Percentiles rank a stretch among this genome's conserved stretches.
These are phyloP conservation scores for Platycheirus albimanus DNA, from an alignment of 2,888 invertebrate species.

Conservation along the genomic window DNA sequence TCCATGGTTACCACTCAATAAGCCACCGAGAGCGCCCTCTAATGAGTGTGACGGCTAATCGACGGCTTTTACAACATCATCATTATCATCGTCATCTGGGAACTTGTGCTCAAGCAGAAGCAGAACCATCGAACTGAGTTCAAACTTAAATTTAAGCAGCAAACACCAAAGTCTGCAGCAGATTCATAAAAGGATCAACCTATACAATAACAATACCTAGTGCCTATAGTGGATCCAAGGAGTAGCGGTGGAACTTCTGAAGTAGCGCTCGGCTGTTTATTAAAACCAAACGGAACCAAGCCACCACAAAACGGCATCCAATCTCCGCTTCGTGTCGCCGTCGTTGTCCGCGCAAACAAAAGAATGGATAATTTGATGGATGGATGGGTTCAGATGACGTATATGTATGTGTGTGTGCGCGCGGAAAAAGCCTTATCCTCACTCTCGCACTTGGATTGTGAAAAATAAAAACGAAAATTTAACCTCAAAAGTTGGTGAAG, in stretches of 20 bases:
- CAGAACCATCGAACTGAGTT: not conserved
- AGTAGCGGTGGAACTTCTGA: slow-evolving; percentile 69
- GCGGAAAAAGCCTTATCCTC: slow-evolving; percentile 30
- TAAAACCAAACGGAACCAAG: slow-evolving; percentile 57
- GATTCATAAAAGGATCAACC: slow-evolving; percentile 68
- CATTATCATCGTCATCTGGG: slow-evolving; percentile 21
- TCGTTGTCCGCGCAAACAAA: slow-evolving; percentile 70
- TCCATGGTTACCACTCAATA: slow-evolving; percentile 75
- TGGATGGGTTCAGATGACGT: slow-evolving; percentile 70
- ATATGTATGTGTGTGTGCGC: slow-evolving; percentile 28
- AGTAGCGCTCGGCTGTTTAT: slow-evolving; percentile 74
- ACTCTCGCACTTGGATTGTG: not conserved
- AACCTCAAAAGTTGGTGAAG: slow-evolving; percentile 41
- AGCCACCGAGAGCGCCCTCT: slow-evolving; percentile 74
- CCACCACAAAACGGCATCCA: slow-evolving; percentile 52
- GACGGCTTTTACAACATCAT: slow-evolving; percentile 72
- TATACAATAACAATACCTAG: not conserved
- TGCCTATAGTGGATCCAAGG: slow-evolving; percentile 29
- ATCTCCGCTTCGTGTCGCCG: too few relatives aligned
- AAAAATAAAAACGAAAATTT: not conserved
- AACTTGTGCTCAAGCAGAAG: not conserved
- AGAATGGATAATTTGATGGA: slow-evolving; percentile 74
- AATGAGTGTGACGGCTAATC: slow-evolving; percentile 74
- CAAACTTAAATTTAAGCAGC: slow-evolving; percentile 29
- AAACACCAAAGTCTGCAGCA: slow-evolving; percentile 4